Evolutionary conservation across 2,113 vertebrate genomes (phyloP).

Genomic region (Dascyllus trimaculatus): DNA sequence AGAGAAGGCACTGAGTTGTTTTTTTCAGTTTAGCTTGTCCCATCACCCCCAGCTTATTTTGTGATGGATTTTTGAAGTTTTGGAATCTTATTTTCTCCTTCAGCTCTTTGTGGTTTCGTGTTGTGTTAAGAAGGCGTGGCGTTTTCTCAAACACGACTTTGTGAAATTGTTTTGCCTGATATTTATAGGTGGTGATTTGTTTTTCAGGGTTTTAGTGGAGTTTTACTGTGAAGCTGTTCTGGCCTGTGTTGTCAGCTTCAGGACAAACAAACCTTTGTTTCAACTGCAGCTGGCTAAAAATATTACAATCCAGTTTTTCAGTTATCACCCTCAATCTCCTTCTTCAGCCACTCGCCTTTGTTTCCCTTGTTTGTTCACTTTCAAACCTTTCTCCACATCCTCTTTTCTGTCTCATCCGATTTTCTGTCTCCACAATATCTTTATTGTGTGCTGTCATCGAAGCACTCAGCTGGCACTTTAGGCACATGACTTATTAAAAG

Average conservation of each 20-base stretch:
- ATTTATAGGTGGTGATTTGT: slow-evolving; percentile 31
- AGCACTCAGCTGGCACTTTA: slow-evolving; percentile 23
- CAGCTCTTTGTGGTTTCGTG: slow-evolving; percentile 20
- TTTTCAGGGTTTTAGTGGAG: slow-evolving; percentile 16
- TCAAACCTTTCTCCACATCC: slow-evolving; percentile 9
- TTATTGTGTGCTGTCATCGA: slow-evolving; percentile 11
- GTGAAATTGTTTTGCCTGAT: slow-evolving; percentile 23
- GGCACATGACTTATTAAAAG: slow-evolving; percentile 45
- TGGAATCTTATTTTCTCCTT: slow-evolving; percentile 13
- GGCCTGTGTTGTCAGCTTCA: slow-evolving; percentile 22
- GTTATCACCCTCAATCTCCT: slow-evolving; percentile 13
- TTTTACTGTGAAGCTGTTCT: not conserved
- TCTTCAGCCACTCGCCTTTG: slow-evolving; percentile 17
- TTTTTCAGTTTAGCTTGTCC: slow-evolving; percentile 35
- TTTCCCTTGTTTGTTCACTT: slow-evolving; percentile 27
- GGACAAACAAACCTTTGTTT: slow-evolving; percentile 44
- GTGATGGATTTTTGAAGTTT: slow-evolving; percentile 45
- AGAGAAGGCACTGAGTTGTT: slow-evolving; percentile 33
- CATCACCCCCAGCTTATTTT: slow-evolving; percentile 38
- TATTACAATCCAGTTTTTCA: slow-evolving; percentile 35
- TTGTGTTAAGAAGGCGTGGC: slow-evolving; percentile 20
- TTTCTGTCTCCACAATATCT: slow-evolving; percentile 11
- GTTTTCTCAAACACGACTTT: slow-evolving; percentile 11
- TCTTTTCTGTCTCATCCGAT: slow-evolving; percentile 9
- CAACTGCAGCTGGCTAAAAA: slow-evolving; percentile 19